Conservation (phyloP, 2,888 invertebrate genomes). For the Lasioglossum oenotherae region DNA sequence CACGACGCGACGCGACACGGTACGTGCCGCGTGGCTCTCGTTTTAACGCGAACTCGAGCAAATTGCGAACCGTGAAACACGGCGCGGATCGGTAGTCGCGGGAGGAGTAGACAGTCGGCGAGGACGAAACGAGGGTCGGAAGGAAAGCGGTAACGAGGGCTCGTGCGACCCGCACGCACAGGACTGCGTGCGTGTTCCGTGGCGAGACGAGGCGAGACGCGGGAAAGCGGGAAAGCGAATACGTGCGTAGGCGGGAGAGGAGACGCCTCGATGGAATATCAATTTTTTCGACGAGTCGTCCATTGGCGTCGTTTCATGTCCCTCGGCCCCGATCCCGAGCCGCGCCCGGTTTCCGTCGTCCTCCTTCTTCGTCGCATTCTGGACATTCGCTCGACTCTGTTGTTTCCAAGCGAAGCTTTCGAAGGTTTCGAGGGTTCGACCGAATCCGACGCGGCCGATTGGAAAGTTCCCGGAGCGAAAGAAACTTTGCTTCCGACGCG, state of each 20-base stretch:
- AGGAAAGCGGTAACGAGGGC: slow-evolving; percentile 48
- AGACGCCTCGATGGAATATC: slow-evolving; percentile 62
- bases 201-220: slow-evolving; percentile 36
- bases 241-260: slow-evolving; percentile 54
- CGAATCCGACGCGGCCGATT: slow-evolving; percentile 40
- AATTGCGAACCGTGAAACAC: slow-evolving; percentile 64
- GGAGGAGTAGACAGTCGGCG: slow-evolving; percentile 17
- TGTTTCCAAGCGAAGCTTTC: slow-evolving; percentile 41
- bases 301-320: background rate
- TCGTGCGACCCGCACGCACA: slow-evolving; percentile 24
- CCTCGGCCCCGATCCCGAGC: background rate
- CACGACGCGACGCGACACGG: background rate
- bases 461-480: slow-evolving; percentile 52
- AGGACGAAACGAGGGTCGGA: slow-evolving; percentile 6
- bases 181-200: slow-evolving; percentile 43
- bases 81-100: slow-evolving; percentile 36
- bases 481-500: slow-evolving; percentile 41
- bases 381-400: slow-evolving; percentile 19
- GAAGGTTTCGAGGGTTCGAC: slow-evolving; percentile 44
- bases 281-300: slow-evolving; percentile 58
- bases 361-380: slow-evolving; percentile 3
- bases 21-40: slow-evolving; percentile 40
- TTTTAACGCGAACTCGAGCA: slow-evolving; percentile 50
- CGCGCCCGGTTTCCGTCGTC: slow-evolving; percentile 13
- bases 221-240: slow-evolving; percentile 42